Evolutionary conservation across 1,140 invertebrate species (phyloP), one percentile per base, ranked within the genome.

Genomic region (Zeugodacus cucurbitae): DNA sequence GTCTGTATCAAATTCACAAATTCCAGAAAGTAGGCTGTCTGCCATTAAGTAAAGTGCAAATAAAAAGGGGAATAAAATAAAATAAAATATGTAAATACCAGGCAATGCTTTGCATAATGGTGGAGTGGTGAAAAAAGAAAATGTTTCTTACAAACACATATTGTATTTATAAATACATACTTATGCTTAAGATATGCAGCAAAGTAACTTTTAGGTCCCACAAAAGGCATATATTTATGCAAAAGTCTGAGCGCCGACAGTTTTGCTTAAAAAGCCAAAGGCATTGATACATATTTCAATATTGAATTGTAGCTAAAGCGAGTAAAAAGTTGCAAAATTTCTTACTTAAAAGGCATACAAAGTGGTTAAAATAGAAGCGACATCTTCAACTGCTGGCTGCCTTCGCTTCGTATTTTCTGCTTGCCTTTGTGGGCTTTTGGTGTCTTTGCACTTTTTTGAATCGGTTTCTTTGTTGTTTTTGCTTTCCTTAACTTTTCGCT

Each of bases 21-120:
- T 62, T 62, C n/a, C 58, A 37, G 67, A 74, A 74, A 74, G 67
- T 74, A 41, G 67, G 67, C 67, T 74, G 67, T 74, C 67, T 74
- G 67, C 67, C 67, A 74, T 74, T 74, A 74, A 74, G 67, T 20
- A 74, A 74, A 74, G 34, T 74, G 67, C 34, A 37, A 74, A 74
- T 41, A 74, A 74, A 37, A 32, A 37, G 34, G 26, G 58, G 7
- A 62, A 62, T 62, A n/a, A 67, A 67, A 26, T 62, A 5, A n/a
- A 67, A 41, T 74, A 74, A 74, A 74, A 37, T 74, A 74, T 74
- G 67, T 20, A 74, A 74, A 74, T 74, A 41, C 6, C n/a, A n/a
- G 6, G 58, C 6, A 74, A 74, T 5, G 34, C 7, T 37, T 74
- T 74, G 22, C 34, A 74, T 22, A 74, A 67, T 3, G 11, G 29